These are phyloP conservation scores for Echeneis naucrates DNA, from an alignment of 2,797 vertebrate genomes.

Conservation along the genomic window DNA sequence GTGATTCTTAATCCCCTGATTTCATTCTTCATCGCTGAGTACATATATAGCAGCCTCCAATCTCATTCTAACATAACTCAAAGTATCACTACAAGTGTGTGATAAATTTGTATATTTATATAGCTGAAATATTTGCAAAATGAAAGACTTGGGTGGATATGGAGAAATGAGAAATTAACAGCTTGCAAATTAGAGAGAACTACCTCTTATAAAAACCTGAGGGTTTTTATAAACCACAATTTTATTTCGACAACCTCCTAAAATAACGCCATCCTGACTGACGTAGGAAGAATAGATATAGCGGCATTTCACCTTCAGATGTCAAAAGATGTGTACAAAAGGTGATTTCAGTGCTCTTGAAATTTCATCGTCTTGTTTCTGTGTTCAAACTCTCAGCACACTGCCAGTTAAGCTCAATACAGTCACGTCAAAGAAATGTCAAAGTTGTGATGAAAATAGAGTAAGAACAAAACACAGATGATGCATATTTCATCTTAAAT, in stretches of 20 bases:
- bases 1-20: conserved; percentile 4
- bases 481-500: too few relatives aligned
- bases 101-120: too few relatives aligned
- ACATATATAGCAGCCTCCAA: background rate
- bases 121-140: background rate
- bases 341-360: background rate
- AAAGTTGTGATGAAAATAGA: conserved; percentile 4
- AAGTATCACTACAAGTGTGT: background rate
- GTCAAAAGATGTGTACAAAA: background rate
- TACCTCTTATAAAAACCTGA: background rate
- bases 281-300: conserved; percentile 4
- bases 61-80: background rate
- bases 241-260: conserved; percentile 3
- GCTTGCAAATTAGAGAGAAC: conserved; percentile 18
- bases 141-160: too few relatives aligned
- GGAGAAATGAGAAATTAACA: conserved; percentile 37
- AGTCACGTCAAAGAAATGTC: background rate
- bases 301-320: conserved; percentile 3
- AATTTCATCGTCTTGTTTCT: conserved; percentile 10
- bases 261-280: background rate
- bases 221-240: background rate
- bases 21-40: conserved; percentile 5
- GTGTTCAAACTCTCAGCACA: conserved; percentile 5
- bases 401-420: background rate
- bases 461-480: conserved; percentile 14